Evolutionary conservation across 2,888 invertebrate genomes (phyloP).

Genomic region (Aspidiotus rigidus): DNA sequence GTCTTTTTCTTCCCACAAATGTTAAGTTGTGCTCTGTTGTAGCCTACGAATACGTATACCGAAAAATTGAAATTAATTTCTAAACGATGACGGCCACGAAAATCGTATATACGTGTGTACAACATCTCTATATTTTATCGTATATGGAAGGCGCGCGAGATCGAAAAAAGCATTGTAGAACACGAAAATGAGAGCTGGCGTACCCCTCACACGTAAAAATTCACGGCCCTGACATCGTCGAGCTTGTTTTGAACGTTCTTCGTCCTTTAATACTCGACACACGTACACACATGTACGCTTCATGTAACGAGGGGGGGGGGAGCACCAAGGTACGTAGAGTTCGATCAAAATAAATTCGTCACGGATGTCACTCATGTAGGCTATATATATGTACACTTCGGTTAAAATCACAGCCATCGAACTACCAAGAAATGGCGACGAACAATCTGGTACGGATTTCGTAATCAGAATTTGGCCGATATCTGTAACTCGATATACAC

Average conservation of each 20-base stretch:
- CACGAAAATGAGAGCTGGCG: not conserved
- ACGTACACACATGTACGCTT: constrained; percentile 7
- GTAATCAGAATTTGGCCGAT: constrained; percentile 33
- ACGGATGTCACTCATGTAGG: constrained; percentile 29
- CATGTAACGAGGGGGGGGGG: constrained; percentile 7
- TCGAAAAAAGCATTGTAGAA: not conserved
- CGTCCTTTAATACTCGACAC: constrained; percentile 20
- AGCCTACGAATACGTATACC: not conserved
- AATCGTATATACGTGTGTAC: not conserved
- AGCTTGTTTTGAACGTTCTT: constrained; percentile 13
- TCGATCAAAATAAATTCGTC: constrained; percentile 32
- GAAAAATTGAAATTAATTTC: constrained; percentile 4
- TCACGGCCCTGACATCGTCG: constrained; percentile 32
- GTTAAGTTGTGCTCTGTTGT: too few relatives aligned
- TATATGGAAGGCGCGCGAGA: too few relatives aligned
- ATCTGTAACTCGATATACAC: not conserved
- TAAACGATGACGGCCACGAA: not conserved
- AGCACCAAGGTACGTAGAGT: constrained; percentile 21
- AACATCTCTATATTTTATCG: too few relatives aligned
- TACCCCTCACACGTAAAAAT: constrained; percentile 15
- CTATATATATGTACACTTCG: not conserved
- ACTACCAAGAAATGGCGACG: constrained; percentile 31
- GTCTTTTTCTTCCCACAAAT: too few relatives aligned
- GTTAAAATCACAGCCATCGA: constrained; percentile 14
- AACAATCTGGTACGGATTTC: constrained; percentile 30